phyloP scores from a whole-genome alignment of 2,888 invertebrate species.

The Cephus nigrinus region DNA sequence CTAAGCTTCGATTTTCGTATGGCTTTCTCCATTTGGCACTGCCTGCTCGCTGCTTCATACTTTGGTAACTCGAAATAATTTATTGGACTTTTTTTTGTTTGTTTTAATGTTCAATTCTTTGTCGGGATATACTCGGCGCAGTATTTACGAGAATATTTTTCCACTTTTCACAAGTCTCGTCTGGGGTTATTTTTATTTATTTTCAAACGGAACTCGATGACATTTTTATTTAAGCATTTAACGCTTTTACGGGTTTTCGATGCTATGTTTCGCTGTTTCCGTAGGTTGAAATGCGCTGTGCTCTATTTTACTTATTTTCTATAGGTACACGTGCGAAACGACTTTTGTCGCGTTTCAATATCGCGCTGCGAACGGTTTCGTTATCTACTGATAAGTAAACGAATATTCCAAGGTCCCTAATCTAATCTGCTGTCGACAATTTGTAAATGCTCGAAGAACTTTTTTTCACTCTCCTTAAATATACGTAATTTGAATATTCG shows the following conservation, averaged over 20 bases:
- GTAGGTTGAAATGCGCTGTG: neutral
- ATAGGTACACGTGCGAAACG: neutral
- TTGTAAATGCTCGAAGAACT: too few species aligned
- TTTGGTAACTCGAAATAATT: neutral
- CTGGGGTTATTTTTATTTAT: neutral
- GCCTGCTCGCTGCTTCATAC: neutral
- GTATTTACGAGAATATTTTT: neutral
- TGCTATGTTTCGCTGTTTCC: too few species aligned
- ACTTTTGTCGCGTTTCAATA: neutral
- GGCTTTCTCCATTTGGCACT: neutral
- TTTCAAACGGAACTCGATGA: neutral
- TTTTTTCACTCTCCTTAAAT: too few species aligned
- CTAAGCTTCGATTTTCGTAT: neutral
- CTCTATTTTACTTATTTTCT: neutral
- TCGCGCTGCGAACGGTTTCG: neutral
- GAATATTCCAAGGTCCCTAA: too few species aligned
- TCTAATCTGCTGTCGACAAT: too few species aligned
- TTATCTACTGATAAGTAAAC: too few species aligned
- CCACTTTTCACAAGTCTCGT: neutral
- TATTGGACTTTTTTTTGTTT: neutral
- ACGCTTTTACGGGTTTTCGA: neutral
- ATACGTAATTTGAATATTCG: too few species aligned
- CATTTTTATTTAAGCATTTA: neutral
- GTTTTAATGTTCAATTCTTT: neutral
- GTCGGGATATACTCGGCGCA: neutral